Base-by-base conservation (phyloP, 2,797 vertebrate genomes). In the Rhyacichthys aspro region DNA sequence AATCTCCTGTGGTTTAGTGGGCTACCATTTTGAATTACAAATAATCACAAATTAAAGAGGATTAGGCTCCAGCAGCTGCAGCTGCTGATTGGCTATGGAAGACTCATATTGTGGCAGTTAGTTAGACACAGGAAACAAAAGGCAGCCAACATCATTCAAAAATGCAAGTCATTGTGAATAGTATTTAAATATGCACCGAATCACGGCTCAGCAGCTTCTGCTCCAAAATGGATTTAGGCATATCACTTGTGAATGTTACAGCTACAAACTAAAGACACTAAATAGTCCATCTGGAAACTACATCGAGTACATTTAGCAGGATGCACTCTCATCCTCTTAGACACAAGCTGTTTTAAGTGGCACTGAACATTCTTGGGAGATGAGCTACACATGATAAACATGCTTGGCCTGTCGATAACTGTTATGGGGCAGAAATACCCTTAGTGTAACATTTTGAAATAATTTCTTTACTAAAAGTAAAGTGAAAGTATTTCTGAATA, bases 41-140 rank as follows among this genome's bases (percentile, higher is more conserved):
- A 75, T 77, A 79, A 88, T 85, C 83, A 62, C 82, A 85, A 86
- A 82, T 87, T 85, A 85, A 90, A 82, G 78, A 71, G 83, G 82
- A 90, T 88, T 88, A 88, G 70, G 68, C 75, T 72, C 72, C 86
- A 72, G 73, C 84, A 78, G 66, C 64, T 63, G 8, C 59, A 67
- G 83, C 76, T 71, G 43, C 72, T 72, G 68, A 85, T 78, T 84
- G 78, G 77, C 72, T 66, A 64, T 36, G 60, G 67, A 47, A 70
- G 80, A 83, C 70, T 81, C 56, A 49, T 79, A 82, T 86, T 81
- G 78, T 77, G 67, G 59, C 64, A 77, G 76, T 84, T 81, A 78
- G 87, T 86, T 74, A 86, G 78, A 59, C 69, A n/a, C 59, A 28
- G 74, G 43, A 82, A 86, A 83, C 74, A 85, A 86, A 82, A 84